These are phyloP conservation scores for Gila robusta DNA, from an alignment of 2,797 vertebrate species.

Conservation along the genomic window DNA sequence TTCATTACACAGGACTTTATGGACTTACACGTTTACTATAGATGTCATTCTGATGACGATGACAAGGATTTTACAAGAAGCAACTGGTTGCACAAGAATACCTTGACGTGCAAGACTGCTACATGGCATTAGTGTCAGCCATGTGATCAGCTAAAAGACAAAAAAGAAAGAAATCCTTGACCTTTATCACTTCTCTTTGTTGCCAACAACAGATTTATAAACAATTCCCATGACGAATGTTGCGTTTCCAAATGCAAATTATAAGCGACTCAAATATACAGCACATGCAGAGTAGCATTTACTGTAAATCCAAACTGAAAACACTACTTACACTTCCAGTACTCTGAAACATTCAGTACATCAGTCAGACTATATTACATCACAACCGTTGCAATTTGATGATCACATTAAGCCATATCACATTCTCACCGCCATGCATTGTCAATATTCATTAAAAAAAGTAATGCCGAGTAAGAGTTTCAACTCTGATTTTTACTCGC, in stretches of 20 bases:
- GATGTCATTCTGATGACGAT: neutral
- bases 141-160: neutral
- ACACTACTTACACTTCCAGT: neutral
- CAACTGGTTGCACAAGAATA: conserved; percentile 16
- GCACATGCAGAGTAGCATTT: neutral
- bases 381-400: neutral
- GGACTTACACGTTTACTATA: conserved; percentile 48
- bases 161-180: neutral
- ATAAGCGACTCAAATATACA: neutral
- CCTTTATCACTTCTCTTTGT: neutral
- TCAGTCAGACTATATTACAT: neutral
- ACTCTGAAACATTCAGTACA: neutral
- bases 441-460: no score
- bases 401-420: neutral
- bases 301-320: neutral
- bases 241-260: neutral
- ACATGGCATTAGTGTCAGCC: neutral
- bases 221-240: neutral
- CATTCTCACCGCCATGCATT: neutral
- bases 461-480: neutral
- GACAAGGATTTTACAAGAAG: conserved; percentile 20
- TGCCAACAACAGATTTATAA: neutral
- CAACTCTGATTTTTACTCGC: neutral
- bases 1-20: conserved; percentile 17
- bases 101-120: neutral